These are phyloP conservation scores for Hyalella azteca DNA, from an alignment of 2,888 invertebrate species.

Conservation along the genomic window DNA sequence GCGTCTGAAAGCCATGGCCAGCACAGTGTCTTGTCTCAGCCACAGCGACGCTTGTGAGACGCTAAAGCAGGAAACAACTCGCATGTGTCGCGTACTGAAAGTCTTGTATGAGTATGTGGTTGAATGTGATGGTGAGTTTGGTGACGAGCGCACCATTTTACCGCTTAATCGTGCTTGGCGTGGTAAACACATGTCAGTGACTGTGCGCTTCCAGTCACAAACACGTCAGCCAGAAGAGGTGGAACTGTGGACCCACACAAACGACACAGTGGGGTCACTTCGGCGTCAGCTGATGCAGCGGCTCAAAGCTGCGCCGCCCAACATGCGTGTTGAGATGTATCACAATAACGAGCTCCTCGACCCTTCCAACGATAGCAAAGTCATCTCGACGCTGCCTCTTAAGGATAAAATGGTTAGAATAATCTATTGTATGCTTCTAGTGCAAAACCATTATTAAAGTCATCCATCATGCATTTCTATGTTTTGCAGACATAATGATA, in stretches of 20 bases:
- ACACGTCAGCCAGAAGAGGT: constrained; percentile 84
- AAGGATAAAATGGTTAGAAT: constrained; percentile 82
- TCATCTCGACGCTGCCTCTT: constrained; percentile 82
- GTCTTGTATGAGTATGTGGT: constrained; percentile 92
- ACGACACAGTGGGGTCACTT: constrained; percentile 88
- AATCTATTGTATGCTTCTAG: no score
- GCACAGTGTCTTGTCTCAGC: constrained; percentile 73
- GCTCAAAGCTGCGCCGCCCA: constrained; percentile 66
- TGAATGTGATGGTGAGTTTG: constrained; percentile 63
- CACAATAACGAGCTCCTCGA: constrained; percentile 88
- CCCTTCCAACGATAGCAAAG: constrained; percentile 83
- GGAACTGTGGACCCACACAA: constrained; percentile 90
- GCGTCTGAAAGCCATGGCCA: constrained; percentile 69
- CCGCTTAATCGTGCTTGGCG: constrained; percentile 88
- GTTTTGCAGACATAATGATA: no score
- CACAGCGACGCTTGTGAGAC: constrained; percentile 67
- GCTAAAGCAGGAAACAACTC: constrained; percentile 74
- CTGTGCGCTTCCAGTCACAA: constrained; percentile 85
- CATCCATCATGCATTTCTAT: no score
- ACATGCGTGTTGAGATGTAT: constrained; percentile 89
- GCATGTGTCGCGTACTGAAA: constrained; percentile 91
- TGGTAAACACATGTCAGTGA: constrained; percentile 85
- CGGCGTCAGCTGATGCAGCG: constrained; percentile 78
- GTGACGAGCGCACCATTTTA: constrained; percentile 85
- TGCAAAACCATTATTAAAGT: no score